A percentile compares a stretch with the other conserved stretches of the same genome.
phyloP scores from a whole-genome alignment of 1,140 invertebrate genomes.

The Steinernema khuongi region DNA sequence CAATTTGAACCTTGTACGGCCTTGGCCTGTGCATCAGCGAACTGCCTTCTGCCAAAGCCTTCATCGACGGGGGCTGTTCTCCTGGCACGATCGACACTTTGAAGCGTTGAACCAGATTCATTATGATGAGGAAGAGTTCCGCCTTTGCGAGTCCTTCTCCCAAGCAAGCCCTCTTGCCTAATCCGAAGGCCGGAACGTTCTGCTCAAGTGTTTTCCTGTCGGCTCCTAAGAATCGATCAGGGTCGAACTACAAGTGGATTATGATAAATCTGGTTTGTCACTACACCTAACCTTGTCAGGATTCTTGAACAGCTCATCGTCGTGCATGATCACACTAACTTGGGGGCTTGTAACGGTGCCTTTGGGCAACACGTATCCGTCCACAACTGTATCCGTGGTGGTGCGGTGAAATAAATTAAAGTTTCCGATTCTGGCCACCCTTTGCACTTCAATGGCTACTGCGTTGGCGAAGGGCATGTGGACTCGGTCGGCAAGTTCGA shows the following conservation, averaged over 20 bases:
- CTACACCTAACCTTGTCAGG: neutral
- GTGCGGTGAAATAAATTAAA: constrained; percentile 50
- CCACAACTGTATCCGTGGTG: constrained; percentile 32
- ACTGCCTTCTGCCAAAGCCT: too few species aligned
- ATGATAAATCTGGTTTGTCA: neutral
- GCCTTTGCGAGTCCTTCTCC: constrained; percentile 23
- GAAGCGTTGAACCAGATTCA: neutral
- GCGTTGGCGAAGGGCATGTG: neutral
- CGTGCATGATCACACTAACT: constrained; percentile 24
- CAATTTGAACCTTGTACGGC: too few species aligned
- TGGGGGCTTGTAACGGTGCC: constrained; percentile 22
- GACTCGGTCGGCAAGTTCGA: constrained; percentile 14
- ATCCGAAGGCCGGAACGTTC: constrained; percentile 28
- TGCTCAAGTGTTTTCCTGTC: constrained; percentile 16
- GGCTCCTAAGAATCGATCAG: constrained; percentile 4
- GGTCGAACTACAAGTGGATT: constrained; percentile 20
- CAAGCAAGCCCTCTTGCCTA: constrained; percentile 30
- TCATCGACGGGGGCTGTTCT: neutral
- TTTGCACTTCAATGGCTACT: constrained; percentile 25
- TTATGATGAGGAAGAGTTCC: constrained; percentile 24
- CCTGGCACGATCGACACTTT: neutral
- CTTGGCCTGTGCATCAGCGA: too few species aligned
- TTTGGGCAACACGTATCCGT: constrained; percentile 30
- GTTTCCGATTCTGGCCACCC: constrained; percentile 20
- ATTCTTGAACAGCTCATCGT: constrained; percentile 24